A percentile compares a stretch with the other conserved stretches of the same genome.
Evolutionary conservation across 2,113 vertebrate species (phyloP).

Genomic region (Paraplagusia blochii): DNA sequence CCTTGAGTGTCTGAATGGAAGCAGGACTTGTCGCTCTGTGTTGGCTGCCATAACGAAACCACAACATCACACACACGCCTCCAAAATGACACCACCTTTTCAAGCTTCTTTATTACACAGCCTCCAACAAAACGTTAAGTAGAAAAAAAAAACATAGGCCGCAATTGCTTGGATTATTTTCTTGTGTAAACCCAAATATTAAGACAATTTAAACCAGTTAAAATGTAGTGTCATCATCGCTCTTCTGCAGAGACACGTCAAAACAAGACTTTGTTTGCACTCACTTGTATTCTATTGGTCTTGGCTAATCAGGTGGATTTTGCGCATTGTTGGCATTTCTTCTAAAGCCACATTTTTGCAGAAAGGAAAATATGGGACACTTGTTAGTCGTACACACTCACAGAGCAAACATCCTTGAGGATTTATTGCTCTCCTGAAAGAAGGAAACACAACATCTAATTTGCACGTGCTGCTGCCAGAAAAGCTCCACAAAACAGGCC

Average conservation of each 20-base stretch:
- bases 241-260: constrained; percentile 37
- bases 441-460: constrained; percentile 56
- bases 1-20: constrained; percentile 20
- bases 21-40: constrained; percentile 12
- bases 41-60: constrained; percentile 47
- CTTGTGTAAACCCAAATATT: constrained; percentile 17
- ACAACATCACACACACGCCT: constrained; percentile 9
- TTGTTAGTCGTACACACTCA: constrained; percentile 7
- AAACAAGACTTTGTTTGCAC: constrained; percentile 27
- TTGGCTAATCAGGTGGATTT: constrained; percentile 45
- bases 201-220: constrained; percentile 23
- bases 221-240: too few relatives aligned
- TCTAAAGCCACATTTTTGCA: constrained; percentile 33
- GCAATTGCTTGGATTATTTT: constrained; percentile 27
- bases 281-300: constrained; percentile 44
- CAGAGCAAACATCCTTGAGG: constrained; percentile 15
- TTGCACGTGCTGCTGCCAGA: constrained; percentile 25
- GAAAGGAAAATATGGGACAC: constrained; percentile 7
- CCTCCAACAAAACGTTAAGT: constrained; percentile 13
- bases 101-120: constrained; percentile 21
- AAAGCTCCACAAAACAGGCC: constrained; percentile 1
- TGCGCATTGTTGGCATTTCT: constrained; percentile 43
- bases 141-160: constrained; percentile 10
- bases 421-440: constrained; percentile 38
- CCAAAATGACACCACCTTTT: constrained; percentile 11